Base-by-base conservation (phyloP, 2,888 invertebrate species). In the Dynastes hyllus region DNA sequence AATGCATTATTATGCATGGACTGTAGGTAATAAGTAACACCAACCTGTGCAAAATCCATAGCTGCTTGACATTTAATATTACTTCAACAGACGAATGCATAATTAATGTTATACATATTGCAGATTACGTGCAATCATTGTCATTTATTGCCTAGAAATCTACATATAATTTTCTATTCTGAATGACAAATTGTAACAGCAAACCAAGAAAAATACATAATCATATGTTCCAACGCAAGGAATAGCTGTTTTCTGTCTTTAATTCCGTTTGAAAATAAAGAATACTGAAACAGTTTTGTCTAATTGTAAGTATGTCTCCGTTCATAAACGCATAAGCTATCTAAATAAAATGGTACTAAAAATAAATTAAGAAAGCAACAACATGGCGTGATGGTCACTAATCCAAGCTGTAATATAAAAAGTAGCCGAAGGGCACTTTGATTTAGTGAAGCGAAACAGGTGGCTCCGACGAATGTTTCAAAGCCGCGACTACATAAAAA, bases 391-490 rank as follows among this genome's bases (percentile, higher is more conserved):
- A 45, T 75, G 63, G 45, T 32, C 73, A 75, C 61, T 75, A 75
- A 61, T 61, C 63, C 29, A 29, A 75, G 16, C 27, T 27, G 22
- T 75, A 75, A 61, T 27, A 61, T 75, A 75, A 75, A 75, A 61
- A 61, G 45, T 61, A 50, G 61, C 73, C 73, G 45, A 75, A 75
- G 61, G 73, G 73, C 73, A 75, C 16, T 37, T 71, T 40, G 32
- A 61, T 61, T 75, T 61, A 75, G 45, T 50, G 73, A 75, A 75
- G 73, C 45, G 61, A 40, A 58, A 75, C 73, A 75, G 37, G 73
- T 75, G 73, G 61, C 73, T 61, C 61, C 61, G 50, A 45, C 61
- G 40, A 27, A 22, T 75, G 61, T 75, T 75, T 61, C 27, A 63
- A 27, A 61, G 16, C 13, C 61, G 40, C 22, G 27, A 27, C 58